Conservation (phyloP, 2,113 vertebrate genomes). For the Pitta sordida region DNA sequence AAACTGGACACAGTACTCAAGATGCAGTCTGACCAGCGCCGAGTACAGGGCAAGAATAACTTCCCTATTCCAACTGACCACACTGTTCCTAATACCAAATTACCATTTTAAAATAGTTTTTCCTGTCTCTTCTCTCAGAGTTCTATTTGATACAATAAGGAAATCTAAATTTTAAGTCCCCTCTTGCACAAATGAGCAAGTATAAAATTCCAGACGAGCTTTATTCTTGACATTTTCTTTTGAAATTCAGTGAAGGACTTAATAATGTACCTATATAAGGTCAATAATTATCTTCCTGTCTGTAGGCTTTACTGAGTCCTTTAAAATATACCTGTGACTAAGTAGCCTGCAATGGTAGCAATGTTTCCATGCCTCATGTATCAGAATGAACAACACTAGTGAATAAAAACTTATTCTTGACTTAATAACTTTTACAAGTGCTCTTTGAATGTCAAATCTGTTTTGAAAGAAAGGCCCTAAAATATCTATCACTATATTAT, state of each 20-base stretch:
- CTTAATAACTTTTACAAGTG: background rate
- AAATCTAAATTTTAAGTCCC: background rate
- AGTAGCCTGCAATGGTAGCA: background rate
- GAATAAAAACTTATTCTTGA: background rate
- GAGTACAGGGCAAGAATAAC: too few relatives aligned
- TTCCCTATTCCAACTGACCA: too few relatives aligned
- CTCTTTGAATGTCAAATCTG: background rate
- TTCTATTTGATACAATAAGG: background rate
- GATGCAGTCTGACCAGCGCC: too few relatives aligned
- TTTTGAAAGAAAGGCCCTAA: background rate
- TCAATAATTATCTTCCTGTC: background rate
- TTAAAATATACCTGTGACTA: background rate
- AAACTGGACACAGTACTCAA: too few relatives aligned
- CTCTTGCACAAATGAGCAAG: background rate
- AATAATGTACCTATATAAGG: background rate
- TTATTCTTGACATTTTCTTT: background rate
- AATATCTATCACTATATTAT: background rate
- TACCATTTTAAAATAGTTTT: background rate
- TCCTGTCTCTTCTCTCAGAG: background rate
- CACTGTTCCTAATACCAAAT: too few relatives aligned
- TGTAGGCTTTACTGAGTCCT: background rate
- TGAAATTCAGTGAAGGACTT: background rate
- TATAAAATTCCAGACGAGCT: background rate
- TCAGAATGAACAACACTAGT: background rate
- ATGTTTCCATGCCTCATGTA: background rate